Conservation (phyloP, 1,140 invertebrate species). For the Heliconius congener region DNA sequence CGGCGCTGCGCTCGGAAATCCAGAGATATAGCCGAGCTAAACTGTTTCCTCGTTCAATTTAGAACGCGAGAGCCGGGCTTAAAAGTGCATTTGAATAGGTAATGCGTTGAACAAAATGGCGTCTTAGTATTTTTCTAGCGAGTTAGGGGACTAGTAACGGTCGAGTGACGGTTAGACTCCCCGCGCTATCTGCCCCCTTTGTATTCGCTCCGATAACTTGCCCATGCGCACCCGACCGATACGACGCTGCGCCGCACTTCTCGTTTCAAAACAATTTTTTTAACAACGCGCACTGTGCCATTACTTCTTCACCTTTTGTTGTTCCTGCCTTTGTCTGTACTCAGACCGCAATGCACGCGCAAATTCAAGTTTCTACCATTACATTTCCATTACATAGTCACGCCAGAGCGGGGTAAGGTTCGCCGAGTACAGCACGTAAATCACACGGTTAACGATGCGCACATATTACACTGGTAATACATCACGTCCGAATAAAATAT, state of each 20-base stretch:
- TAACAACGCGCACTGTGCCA: conserved; percentile 57
- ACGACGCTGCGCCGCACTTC: conserved; percentile 70
- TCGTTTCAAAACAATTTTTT: conserved; percentile 75
- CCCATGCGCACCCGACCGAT: conserved; percentile 79
- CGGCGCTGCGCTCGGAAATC: conserved; percentile 53
- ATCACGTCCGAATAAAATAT: conserved; percentile 55
- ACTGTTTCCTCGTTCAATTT: conserved; percentile 63
- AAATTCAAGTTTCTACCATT: conserved; percentile 23
- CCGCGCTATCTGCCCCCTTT: conserved; percentile 79
- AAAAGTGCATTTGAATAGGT: conserved; percentile 58
- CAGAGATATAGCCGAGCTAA: conserved; percentile 44
- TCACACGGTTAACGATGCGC: conserved; percentile 71
- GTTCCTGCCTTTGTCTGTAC: conserved; percentile 40
- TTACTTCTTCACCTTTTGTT: conserved; percentile 58
- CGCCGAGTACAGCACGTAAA: conserved; percentile 56
- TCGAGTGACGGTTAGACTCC: conserved; percentile 78
- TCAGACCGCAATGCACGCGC: conserved; percentile 59
- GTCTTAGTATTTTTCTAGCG: conserved; percentile 78
- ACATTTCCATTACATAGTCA: conserved; percentile 49
- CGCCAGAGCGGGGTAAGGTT: conserved; percentile 59
- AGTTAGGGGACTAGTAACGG: conserved; percentile 79
- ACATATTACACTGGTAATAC: conserved; percentile 62
- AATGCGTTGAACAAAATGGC: conserved; percentile 63
- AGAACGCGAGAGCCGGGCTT: conserved; percentile 49
- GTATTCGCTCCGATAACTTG: conserved; percentile 81